phyloP scores from a whole-genome alignment of 2,113 vertebrate genomes.

The Macroglossus sobrinus region DNA sequence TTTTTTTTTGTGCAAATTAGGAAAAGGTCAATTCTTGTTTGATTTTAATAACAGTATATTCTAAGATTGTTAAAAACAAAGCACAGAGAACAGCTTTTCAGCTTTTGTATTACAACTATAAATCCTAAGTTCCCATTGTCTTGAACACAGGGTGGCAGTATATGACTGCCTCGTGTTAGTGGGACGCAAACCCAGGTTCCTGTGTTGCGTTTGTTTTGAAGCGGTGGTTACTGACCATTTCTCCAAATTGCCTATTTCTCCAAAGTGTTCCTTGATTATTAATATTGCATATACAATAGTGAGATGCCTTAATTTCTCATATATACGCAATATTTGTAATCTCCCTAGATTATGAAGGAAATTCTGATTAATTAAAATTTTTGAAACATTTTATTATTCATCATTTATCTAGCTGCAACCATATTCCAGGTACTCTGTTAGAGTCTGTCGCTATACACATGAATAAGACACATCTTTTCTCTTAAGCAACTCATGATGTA shows the following conservation, averaged over 20 bases:
- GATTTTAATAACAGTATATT: background rate
- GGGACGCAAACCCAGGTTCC: background rate
- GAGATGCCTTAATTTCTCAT: background rate
- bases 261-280: background rate
- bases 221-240: background rate
- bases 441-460: background rate
- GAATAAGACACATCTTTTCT: background rate
- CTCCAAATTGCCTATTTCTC: background rate
- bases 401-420: background rate
- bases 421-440: background rate
- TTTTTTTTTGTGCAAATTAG: slow-evolving; percentile 13
- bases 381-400: slow-evolving; percentile 29
- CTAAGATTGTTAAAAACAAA: background rate
- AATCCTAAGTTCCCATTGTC: background rate
- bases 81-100: background rate
- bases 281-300: background rate
- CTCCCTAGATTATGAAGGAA: background rate
- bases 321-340: background rate
- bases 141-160: slow-evolving; percentile 64
- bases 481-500: background rate
- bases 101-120: background rate
- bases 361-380: background rate
- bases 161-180: background rate
- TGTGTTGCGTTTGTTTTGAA: background rate
- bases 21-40: background rate